Evolutionary conservation across 2,113 vertebrate genomes (phyloP).

Genomic region (Dipodomys stephensi): DNA sequence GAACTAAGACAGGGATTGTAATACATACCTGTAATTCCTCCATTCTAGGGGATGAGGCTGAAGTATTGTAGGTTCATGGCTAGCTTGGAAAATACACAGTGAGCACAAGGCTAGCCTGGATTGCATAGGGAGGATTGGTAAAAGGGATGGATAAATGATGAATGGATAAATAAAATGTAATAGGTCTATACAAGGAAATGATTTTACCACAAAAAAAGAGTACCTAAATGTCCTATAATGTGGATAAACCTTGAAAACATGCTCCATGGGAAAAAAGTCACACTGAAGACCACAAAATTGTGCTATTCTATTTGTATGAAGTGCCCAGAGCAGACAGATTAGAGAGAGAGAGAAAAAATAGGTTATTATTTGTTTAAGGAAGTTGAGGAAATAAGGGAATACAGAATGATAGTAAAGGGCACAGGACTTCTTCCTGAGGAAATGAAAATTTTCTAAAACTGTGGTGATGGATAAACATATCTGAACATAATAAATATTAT

Average conservation of each 20-base stretch:
- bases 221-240: neutral
- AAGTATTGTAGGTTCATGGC: neutral
- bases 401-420: neutral
- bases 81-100: no score
- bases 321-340: constrained; percentile 22
- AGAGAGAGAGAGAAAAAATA: neutral
- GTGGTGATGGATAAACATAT: neutral
- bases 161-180: neutral
- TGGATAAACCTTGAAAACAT: neutral
- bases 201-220: constrained; percentile 26
- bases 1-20: no score
- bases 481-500: constrained; percentile 6
- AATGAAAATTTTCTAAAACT: neutral
- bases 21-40: neutral
- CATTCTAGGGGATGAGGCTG: neutral
- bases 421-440: neutral
- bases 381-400: neutral
- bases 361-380: constrained; percentile 12
- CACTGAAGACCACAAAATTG: neutral
- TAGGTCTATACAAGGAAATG: constrained; percentile 1
- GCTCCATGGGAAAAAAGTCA: neutral
- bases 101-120: neutral
- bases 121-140: neutral
- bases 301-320: constrained; percentile 30
- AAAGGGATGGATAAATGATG: neutral